Evolutionary conservation across 1,140 invertebrate species (phyloP), one percentile per base, ranked within the genome.

Genomic region (Riptortus pedestris): DNA sequence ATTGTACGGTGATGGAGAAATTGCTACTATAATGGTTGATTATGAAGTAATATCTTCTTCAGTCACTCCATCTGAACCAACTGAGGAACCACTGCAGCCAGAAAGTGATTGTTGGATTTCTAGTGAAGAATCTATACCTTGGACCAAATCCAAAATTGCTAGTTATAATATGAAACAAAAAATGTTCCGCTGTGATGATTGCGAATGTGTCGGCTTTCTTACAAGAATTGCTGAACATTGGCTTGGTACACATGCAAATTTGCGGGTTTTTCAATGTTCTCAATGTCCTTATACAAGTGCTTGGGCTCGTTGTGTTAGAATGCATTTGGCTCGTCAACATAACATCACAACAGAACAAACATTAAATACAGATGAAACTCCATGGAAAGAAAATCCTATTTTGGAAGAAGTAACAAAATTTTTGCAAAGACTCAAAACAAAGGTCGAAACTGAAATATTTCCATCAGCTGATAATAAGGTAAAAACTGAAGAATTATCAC

Each of bases 161-260:
- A 80, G 81, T 65, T 87, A 86, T 73, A 86, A 86, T 74, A 81
- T 83, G 1, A 78, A 80, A 29, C 84, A 86, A 72, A 83, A 85
- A 62, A 76, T 87, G 45, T 87, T 87, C 75, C 81, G 84, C 68
- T 88, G 86, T 74, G 79, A 83, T 5, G 84, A 86, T 68, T 88
- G 89, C 71, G 86, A 90, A 68, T 85, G 86, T 71, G 85, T 89
- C 51, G 85, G 85, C 2, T 87, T 88, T 66, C 78, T 89, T 26
- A 84, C 86, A 14, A 78, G 88, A 12, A 81, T 90, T 2, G 88
- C 87, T 0, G 88, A 91, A 70, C 89, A 91, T 72, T 92, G 88
- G 80, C 78, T 90, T 28, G 88, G 88, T 31, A 82, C 87, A 7
- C 89, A 91, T 73, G 87, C 85, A 16, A 83, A 85, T 74, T 75